Base-by-base conservation (phyloP, 92 coral and sea anemone genomes). In the Virgularia gustaviana region DNA sequence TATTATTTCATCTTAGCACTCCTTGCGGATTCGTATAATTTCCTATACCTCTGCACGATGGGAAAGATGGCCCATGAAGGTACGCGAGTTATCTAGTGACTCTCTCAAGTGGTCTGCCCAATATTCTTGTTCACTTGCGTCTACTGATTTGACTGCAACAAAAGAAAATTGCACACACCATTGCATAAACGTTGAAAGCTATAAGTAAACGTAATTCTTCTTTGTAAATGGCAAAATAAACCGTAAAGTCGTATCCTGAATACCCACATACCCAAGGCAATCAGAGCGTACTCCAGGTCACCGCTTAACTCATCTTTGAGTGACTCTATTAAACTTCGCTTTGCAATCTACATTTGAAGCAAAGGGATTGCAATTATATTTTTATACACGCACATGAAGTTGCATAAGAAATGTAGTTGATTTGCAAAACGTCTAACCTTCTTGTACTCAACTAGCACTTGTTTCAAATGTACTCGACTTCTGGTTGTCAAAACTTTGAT, bases 261-360 rank as follows among this genome's bases (percentile, higher is more conserved):
- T 47, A 75, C 51, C 54, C 81, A 78, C 61, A 67, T 70, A 22
- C 88, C 86, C 6, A 90, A 82, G 23, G 86, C 73, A 57, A 86
- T 76, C 45, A 90, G 59, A 32, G 89, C 96, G 12, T 79, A 57
- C 36, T 83, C 83, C 44, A 87, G 82, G 60, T 87, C 86, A 63
- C 96, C 92, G 29, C 79, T 80, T 92, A 90, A 73, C 71, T 90
- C 96, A 37, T 84, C 85, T 38, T 41, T 41, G 12, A 42, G 33
- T 1, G 61, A 75, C 28, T 36, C 57, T 20, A 60, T 36, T 31
- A 34, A 30, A 33, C 28, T 59, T 25, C 19, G 18, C 20, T 49
- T 24, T 31, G 52, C 49, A 37, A 54, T 49, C 71, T 47, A 37
- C 23, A 56, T 22, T n/a, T 39, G 9, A 39, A 39, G 8, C 45